These are phyloP conservation scores for Bradynema listronoti DNA, from an alignment of 1,140 invertebrate genomes.

Conservation along the genomic window DNA sequence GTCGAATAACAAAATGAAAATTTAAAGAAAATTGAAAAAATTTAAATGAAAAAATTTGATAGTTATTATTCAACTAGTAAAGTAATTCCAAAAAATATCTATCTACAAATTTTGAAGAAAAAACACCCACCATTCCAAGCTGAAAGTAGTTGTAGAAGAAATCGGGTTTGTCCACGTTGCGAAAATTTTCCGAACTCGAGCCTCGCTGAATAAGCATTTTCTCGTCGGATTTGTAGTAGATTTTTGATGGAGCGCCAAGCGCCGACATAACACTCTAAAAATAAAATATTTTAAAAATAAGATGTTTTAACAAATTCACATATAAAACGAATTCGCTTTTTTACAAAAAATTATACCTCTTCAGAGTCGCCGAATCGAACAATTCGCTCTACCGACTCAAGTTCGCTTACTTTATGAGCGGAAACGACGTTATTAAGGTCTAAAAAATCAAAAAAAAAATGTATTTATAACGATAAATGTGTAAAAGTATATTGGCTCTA, in stretches of 20 bases:
- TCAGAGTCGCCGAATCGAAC: slow-evolving; percentile 35
- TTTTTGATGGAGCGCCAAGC: slow-evolving; percentile 46
- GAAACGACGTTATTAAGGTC: neutral
- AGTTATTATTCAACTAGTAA: too few species aligned
- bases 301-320: too few species aligned
- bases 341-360: slow-evolving; percentile 11
- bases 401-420: neutral
- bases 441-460: neutral
- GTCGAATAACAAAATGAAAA: too few species aligned
- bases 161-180: slow-evolving; percentile 42
- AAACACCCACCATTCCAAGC: slow-evolving; percentile 50
- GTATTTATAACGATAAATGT: neutral
- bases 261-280: slow-evolving; percentile 37
- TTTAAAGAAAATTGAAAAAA: too few species aligned
- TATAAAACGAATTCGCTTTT: neutral
- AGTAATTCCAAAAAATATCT: too few species aligned
- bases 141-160: slow-evolving; percentile 57
- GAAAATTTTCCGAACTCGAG: slow-evolving; percentile 12
- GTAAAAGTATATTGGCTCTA: too few species aligned
- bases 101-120: slow-evolving; percentile 21
- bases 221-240: slow-evolving; percentile 57
- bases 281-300: neutral
- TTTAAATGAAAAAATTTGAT: too few species aligned
- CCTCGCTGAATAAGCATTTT: slow-evolving; percentile 56
- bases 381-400: slow-evolving; percentile 20